These are phyloP conservation scores for Drosophila setifemur DNA, from an alignment of 1,140 invertebrate genomes.

Conservation along the genomic window DNA sequence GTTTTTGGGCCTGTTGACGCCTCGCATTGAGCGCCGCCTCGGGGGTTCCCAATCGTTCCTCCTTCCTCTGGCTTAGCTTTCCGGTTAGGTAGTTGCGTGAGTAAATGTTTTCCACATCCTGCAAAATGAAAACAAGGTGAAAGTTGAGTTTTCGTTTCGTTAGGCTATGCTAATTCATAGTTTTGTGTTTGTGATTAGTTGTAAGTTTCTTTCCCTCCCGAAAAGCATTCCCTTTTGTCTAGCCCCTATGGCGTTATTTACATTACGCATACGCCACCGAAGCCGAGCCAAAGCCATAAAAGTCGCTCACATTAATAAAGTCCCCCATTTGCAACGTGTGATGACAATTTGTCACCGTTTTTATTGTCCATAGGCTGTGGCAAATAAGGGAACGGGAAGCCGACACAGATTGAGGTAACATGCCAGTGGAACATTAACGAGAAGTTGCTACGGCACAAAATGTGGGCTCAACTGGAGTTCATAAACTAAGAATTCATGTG, in stretches of 20 bases:
- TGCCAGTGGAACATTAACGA: slow-evolving; percentile 44
- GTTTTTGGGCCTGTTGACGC: slow-evolving; percentile 37
- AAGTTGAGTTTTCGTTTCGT: slow-evolving; percentile 33
- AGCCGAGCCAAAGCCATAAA: slow-evolving; percentile 40
- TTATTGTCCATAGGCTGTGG: slow-evolving; percentile 48
- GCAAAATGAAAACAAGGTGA: slow-evolving; percentile 20
- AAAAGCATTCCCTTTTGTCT: not conserved
- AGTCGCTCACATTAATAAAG: slow-evolving; percentile 68
- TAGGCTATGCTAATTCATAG: slow-evolving; percentile 38
- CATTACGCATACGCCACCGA: slow-evolving; percentile 68
- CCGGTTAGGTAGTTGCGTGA: slow-evolving; percentile 61
- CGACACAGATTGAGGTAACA: slow-evolving; percentile 52
- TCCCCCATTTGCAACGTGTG: slow-evolving; percentile 59
- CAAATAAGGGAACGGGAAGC: not conserved
- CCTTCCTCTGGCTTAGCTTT: slow-evolving; percentile 48
- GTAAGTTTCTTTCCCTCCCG: slow-evolving; percentile 6
- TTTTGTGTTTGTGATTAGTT: not conserved
- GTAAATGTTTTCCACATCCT: slow-evolving; percentile 65
- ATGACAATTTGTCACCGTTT: slow-evolving; percentile 78
- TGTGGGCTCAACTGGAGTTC: slow-evolving; percentile 51
- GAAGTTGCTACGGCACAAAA: slow-evolving; percentile 19
- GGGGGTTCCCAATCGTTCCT: slow-evolving; percentile 57
- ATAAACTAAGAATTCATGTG: slow-evolving; percentile 78
- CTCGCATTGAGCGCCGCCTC: slow-evolving; percentile 49
- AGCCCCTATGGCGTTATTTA: not conserved